These are phyloP conservation scores for Cydia splendana DNA, from an alignment of 1,140 invertebrate genomes.

Conservation along the genomic window DNA sequence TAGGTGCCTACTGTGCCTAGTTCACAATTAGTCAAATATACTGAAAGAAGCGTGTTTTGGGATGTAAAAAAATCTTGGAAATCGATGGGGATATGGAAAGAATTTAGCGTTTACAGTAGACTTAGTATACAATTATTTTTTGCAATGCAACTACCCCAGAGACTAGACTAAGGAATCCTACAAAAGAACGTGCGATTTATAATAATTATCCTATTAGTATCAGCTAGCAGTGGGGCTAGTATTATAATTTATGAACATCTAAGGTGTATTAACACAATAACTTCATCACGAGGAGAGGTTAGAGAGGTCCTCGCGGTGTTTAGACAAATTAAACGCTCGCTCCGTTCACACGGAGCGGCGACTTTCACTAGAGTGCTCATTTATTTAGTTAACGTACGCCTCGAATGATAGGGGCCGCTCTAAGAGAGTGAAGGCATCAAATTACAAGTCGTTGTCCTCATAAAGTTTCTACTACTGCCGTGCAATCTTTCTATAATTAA, in stretches of 20 bases:
- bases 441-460: slow-evolving; percentile 32
- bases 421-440: slow-evolving; percentile 21
- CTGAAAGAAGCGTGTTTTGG: too few relatives aligned
- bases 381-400: slow-evolving; percentile 38
- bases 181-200: too few relatives aligned
- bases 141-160: too few relatives aligned
- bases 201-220: neutral
- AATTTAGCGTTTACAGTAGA: too few relatives aligned
- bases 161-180: too few relatives aligned
- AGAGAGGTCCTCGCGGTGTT: slow-evolving; percentile 29
- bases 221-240: neutral
- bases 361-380: slow-evolving; percentile 45
- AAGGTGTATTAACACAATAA: slow-evolving; percentile 31
- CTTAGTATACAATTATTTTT: too few relatives aligned
- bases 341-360: slow-evolving; percentile 35
- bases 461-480: slow-evolving; percentile 23
- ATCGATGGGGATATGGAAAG: too few relatives aligned
- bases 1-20: too few relatives aligned
- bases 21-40: too few relatives aligned
- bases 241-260: neutral
- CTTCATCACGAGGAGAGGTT: slow-evolving; percentile 31
- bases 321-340: slow-evolving; percentile 39
- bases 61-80: too few relatives aligned
- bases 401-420: slow-evolving; percentile 22
- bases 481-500: neutral